Evolutionary conservation across 1,140 invertebrate species (phyloP), one percentile per base, ranked within the genome.

Genomic region (Aphis craccivora): DNA sequence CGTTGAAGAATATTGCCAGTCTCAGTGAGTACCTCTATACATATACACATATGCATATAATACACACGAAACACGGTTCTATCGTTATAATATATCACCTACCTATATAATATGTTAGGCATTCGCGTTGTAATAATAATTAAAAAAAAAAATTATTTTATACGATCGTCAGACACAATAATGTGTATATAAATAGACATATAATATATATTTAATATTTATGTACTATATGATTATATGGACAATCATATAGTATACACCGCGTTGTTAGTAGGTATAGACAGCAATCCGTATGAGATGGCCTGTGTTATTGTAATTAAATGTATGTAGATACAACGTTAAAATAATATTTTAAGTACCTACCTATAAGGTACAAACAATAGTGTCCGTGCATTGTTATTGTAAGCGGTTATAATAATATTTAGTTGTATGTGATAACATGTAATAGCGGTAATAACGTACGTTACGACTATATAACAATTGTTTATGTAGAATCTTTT

Each of bases 1-100:
- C 91, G 37, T 84, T 92, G 76, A 92, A 92, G 76, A 92, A 92
- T 48, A 92, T 92, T 53, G 91, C 91, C 45, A 92, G 76, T 51
- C 91, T 84, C 76, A 92, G 91, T 92, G 91, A 92, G 91, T 92
- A 91, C 30, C 23, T 30, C 7, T 30, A n/a, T 67, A 35, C n/a
- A 30, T 76, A n/a, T 6, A 76, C 5, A 76, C 8, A n/a, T 67
- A 67, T 30, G n/a, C n/a, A 18, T n/a, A 67, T 5, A 76, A 18
- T n/a, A 18, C 60, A 76, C 4, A 76, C 60, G 4, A 35, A 5
- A 18, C 30, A 35, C n/a, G 4, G 3, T 30, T 14, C 30, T 76
- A 23, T 25, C 8, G 55, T n/a, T 76, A 14, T 11, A 60, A n/a
- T 45, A n/a, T 67, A 67, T 51, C 2, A 48, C 18, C 45, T 45